These are phyloP conservation scores for Bos indicus DNA, from an alignment of 2,113 vertebrate genomes.

Conservation along the genomic window DNA sequence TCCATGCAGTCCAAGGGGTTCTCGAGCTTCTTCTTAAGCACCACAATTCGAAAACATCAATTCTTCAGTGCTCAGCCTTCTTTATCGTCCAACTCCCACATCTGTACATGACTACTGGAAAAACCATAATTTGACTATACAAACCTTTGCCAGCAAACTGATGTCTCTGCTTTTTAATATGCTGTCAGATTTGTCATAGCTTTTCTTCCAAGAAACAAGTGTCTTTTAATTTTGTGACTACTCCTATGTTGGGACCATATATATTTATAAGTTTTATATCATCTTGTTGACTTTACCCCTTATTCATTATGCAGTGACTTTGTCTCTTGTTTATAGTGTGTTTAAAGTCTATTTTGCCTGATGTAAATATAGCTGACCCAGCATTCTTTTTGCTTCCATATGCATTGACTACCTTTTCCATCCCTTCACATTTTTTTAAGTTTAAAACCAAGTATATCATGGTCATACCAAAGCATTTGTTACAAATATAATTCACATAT, in stretches of 20 bases:
- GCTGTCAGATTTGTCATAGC: background rate
- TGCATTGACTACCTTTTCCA: background rate
- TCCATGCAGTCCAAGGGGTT: background rate
- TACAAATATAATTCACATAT: conserved; percentile 82
- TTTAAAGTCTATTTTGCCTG: background rate
- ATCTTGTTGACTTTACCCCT: background rate
- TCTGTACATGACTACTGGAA: background rate
- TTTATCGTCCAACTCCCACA: background rate
- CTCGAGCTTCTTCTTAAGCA: background rate
- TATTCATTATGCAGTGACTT: background rate
- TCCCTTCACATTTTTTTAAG: background rate
- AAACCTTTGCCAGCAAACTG: background rate
- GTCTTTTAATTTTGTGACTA: background rate
- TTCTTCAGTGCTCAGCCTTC: background rate
- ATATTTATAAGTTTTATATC: background rate
- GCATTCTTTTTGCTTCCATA: background rate
- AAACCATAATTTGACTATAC: background rate
- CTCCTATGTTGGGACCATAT: background rate
- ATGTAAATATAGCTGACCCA: background rate
- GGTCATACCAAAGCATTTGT: conserved; percentile 81
- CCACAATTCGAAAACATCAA: accelerated
- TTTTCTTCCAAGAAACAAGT: background rate
- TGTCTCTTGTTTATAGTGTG: background rate
- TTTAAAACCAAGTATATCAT: conserved; percentile 74
- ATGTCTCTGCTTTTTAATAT: background rate